Evolutionary conservation across 2,888 invertebrate species (phyloP).

Genomic region (Orchesella flavescens): DNA sequence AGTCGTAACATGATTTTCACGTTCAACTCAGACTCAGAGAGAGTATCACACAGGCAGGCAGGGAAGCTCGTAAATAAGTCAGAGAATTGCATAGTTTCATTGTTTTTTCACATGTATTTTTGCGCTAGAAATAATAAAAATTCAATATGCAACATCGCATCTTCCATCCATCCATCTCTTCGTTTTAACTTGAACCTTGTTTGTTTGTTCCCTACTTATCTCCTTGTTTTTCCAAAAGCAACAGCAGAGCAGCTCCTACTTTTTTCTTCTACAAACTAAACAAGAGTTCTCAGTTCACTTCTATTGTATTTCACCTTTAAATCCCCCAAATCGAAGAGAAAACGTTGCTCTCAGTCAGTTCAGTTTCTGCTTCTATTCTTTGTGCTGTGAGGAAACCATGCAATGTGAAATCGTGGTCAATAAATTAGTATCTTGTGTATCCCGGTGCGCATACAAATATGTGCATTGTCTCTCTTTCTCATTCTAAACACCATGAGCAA

Average conservation of each 20-base stretch:
- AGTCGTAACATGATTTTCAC: no score
- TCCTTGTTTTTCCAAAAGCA: background rate
- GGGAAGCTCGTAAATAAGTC: conserved; percentile 10
- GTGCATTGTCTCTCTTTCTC: conserved; percentile 43
- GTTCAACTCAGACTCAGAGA: no score
- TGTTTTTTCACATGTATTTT: conserved; percentile 3
- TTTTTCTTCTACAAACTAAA: background rate
- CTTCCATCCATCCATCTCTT: background rate
- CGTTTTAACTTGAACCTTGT: background rate
- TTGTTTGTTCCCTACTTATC: background rate
- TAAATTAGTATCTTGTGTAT: conserved; percentile 44
- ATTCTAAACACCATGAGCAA: background rate
- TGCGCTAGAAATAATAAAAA: conserved; percentile 6
- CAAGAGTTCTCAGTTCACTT: no score
- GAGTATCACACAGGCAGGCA: background rate
- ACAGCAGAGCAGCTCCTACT: background rate
- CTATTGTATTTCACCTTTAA: conserved; percentile 13
- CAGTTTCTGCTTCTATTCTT: background rate
- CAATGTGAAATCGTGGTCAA: conserved; percentile 49
- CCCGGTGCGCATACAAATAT: conserved; percentile 55
- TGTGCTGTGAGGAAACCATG: conserved; percentile 18
- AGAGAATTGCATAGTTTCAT: conserved; percentile 4
- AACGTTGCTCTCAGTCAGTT: background rate
- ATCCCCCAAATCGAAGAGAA: background rate
- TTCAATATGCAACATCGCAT: conserved; percentile 8